Evolutionary conservation across 2,888 invertebrate genomes (phyloP), one percentile per base, ranked within the genome.

Genomic region (Darwinula stevensoni): DNA sequence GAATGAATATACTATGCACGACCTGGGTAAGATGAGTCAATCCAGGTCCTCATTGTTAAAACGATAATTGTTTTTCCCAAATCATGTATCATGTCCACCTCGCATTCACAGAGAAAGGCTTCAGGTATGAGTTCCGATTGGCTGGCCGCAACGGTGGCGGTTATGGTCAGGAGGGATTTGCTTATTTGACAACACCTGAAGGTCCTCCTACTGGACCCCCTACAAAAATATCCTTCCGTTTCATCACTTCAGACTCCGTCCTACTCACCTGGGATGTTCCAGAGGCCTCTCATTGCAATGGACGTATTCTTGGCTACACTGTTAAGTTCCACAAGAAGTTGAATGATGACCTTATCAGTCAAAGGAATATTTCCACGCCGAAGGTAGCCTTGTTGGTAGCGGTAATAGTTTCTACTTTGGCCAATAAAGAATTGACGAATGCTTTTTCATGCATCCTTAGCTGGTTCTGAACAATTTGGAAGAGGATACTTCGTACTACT

Each of bases 111-210:
- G 88, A 86, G 52, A 63, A 76, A 39, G 91, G 91, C 2, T 76
- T 84, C 1, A 73, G 75, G 42, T 99, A 97, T 53, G 91, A 94
- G 53, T 88, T 94, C 50, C 62, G 86, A 38, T 68, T 97, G n/a
- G 73, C 86, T 9, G 97, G 88, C 4, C 72, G 71, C 50, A 99
- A 97, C 53, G 67, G 73, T 41, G 76, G 88, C 32, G 94, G 91
- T 33, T 71, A 71, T 43, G 91, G 94, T 4, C 84, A 88, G 50
- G 86, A 94, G 49, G 73, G 75, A 2, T 73, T 88, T 2, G 74
- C 74, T 47, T 73, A 71, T 44, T 70, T 82, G 56, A 64, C 69
- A 33, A 94, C 91, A 0, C 91, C 91, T 0, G 91, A 91, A 57
- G 91, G 88, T 37, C 66, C 69, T 3, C 82, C 88, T 1, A 67